phyloP scores from a whole-genome alignment of 2,888 invertebrate genomes.

The Erynnis tages region DNA sequence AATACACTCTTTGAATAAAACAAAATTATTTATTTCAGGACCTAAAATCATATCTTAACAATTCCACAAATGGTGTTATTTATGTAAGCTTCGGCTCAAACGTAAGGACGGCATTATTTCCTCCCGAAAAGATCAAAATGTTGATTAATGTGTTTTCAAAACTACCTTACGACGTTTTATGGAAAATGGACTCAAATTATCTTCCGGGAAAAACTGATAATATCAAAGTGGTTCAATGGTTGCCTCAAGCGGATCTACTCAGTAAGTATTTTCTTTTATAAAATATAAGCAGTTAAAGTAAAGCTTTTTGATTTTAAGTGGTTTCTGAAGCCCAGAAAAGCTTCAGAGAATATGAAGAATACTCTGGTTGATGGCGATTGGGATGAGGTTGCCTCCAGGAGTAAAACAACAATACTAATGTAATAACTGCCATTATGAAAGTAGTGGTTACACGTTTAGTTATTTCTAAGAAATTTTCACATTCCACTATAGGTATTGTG shows the following conservation, averaged over 20 bases:
- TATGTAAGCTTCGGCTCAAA: constrained; percentile 57
- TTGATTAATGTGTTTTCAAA: constrained; percentile 48
- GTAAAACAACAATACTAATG: no score
- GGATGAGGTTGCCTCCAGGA: no score
- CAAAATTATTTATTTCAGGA: constrained; percentile 50
- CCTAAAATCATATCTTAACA: constrained; percentile 46
- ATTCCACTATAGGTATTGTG: no score
- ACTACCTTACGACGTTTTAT: constrained; percentile 52
- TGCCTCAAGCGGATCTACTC: constrained; percentile 51
- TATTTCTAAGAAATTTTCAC: no score
- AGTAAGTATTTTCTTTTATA: constrained; percentile 15
- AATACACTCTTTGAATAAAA: no score
- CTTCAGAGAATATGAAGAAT: no score
- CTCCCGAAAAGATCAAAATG: constrained; percentile 35
- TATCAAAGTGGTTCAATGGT: constrained; percentile 54
- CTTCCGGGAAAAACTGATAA: constrained; percentile 46
- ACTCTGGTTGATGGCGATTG: no score
- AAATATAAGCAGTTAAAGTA: no score
- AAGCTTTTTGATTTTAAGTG: no score
- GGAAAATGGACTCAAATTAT: constrained; percentile 55
- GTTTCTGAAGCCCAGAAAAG: no score
- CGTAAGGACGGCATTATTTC: constrained; percentile 34
- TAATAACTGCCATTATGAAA: no score
- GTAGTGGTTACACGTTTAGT: no score
- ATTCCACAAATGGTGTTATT: constrained; percentile 49